phyloP scores from a whole-genome alignment of 2,888 invertebrate species.

The Hylaea fasciaria region DNA sequence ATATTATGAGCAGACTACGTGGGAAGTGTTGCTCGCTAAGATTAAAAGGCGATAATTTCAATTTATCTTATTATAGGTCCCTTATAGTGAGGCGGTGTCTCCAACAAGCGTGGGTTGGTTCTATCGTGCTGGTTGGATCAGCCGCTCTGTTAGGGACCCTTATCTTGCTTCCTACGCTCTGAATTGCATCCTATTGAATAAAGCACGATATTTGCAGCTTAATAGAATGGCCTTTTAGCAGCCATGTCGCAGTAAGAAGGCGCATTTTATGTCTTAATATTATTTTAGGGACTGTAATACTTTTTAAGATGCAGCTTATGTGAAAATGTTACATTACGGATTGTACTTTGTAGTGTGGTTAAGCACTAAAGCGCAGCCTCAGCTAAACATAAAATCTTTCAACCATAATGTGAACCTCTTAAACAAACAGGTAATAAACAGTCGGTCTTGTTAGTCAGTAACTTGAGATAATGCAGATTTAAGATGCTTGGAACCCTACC shows the following conservation, averaged over 20 bases:
- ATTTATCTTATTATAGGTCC: slow-evolving; percentile 67
- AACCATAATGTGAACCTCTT: too few relatives aligned
- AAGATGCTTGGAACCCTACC: slow-evolving; percentile 33
- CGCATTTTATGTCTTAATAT: slow-evolving; percentile 12
- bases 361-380: background rate
- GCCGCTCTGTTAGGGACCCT: slow-evolving; percentile 39
- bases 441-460: slow-evolving; percentile 18
- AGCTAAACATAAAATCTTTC: too few relatives aligned
- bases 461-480: slow-evolving; percentile 24
- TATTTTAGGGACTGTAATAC: slow-evolving; percentile 12
- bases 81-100: slow-evolving; percentile 60
- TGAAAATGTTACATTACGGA: too few relatives aligned
- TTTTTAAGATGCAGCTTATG: too few relatives aligned
- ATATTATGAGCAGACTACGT: slow-evolving; percentile 60
- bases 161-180: slow-evolving; percentile 54
- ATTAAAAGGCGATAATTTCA: slow-evolving; percentile 69
- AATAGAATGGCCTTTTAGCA: slow-evolving; percentile 28
- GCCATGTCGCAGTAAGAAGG: slow-evolving; percentile 6
- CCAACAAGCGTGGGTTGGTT: slow-evolving; percentile 57
- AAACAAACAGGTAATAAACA: slow-evolving; percentile 9
- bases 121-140: slow-evolving; percentile 40
- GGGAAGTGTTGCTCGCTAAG: slow-evolving; percentile 56
- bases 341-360: too few relatives aligned
- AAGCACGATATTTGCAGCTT: slow-evolving; percentile 34
- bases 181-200: slow-evolving; percentile 38